Conservation (phyloP, 1,140 invertebrate species). For the Pachypsylla venusta region DNA sequence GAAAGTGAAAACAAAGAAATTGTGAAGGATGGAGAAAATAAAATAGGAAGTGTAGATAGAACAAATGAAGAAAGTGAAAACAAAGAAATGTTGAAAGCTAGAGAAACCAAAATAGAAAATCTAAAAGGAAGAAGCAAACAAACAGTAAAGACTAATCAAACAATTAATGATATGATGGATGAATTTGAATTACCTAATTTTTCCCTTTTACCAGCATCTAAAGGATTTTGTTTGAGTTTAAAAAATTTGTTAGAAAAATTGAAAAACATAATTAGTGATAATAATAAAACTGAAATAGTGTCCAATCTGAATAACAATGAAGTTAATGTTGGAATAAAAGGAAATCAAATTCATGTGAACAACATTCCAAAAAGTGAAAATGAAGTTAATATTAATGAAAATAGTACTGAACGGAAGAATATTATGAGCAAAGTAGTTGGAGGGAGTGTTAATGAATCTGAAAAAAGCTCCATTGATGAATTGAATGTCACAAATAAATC, state of each 20-base stretch:
- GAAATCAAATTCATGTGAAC: too few species aligned
- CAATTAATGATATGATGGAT: not conserved
- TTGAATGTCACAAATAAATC: too few species aligned
- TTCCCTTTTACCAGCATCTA: not conserved
- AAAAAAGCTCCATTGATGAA: too few species aligned
- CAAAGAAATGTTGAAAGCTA: not conserved
- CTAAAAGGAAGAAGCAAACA: not conserved
- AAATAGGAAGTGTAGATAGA: not conserved
- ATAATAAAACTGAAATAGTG: too few species aligned
- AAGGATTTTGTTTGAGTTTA: not conserved
- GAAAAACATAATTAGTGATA: too few species aligned
- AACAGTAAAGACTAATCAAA: not conserved
- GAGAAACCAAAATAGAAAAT: not conserved
- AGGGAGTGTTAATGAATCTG: too few species aligned
- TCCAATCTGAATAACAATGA: too few species aligned
- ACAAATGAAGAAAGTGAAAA: not conserved
- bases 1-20: not conserved
- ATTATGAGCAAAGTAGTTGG: too few species aligned
- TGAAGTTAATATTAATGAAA: too few species aligned
- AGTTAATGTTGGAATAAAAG: too few species aligned
- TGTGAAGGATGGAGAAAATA: not conserved
- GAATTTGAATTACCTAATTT: not conserved
- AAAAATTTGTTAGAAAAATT: not conserved
- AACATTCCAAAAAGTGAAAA: too few species aligned
- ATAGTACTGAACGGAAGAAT: too few species aligned